These are phyloP conservation scores for Haplochromis burtoni DNA, from an alignment of 2,113 vertebrate species.

Conservation along the genomic window DNA sequence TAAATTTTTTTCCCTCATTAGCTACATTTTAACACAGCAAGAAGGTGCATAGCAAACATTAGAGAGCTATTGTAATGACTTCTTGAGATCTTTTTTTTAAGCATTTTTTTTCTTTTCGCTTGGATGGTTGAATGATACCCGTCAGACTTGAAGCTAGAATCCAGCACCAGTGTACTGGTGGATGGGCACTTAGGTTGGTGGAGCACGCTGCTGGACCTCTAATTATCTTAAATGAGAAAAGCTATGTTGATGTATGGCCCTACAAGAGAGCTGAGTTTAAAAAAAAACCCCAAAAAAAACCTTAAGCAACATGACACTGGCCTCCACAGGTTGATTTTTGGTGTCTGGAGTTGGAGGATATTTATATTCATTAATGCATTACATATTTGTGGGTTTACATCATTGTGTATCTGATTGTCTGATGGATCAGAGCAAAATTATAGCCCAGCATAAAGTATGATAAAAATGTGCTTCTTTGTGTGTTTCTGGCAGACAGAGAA, in stretches of 20 bases:
- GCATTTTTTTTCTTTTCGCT: rapidly evolving
- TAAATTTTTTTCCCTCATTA: not conserved
- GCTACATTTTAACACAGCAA: not conserved
- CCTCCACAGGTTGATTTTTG: not conserved
- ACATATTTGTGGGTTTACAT: not conserved
- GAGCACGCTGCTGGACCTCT: not conserved
- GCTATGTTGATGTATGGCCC: not conserved
- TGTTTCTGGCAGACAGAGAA: slow-evolving; percentile 22
- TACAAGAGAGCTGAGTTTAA: not conserved
- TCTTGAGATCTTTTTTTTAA: not conserved
- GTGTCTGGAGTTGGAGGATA: not conserved
- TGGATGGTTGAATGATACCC: not conserved
- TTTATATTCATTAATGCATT: not conserved
- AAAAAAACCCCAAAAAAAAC: not conserved
- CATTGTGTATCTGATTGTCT: not conserved
- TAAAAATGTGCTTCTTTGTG: not conserved
- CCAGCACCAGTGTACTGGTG: not conserved
- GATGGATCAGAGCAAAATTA: not conserved
- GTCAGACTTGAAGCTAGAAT: not conserved
- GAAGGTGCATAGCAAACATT: not conserved
- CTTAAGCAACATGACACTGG: not conserved
- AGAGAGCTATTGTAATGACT: not conserved
- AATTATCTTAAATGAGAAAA: slow-evolving; percentile 25
- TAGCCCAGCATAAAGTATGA: not conserved
- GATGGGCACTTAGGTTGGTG: slow-evolving; percentile 8